phyloP scores from a whole-genome alignment of 2,113 vertebrate genomes.

The Muntiacus muntjak region DNA sequence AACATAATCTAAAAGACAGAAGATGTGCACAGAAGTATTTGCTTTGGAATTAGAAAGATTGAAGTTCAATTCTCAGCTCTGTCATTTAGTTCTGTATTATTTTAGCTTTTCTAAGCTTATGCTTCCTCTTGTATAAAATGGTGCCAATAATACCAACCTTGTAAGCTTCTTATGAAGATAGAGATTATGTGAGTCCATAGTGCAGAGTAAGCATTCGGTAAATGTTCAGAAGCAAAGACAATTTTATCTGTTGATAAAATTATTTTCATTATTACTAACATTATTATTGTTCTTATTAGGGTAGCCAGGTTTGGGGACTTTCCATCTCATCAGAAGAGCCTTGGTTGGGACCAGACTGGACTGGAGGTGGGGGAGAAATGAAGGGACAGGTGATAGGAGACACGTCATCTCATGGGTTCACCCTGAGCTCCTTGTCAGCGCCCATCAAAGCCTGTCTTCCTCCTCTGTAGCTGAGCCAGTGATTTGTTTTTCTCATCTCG shows the following conservation, averaged over 20 bases:
- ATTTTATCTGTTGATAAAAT: background rate
- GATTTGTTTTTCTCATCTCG: background rate
- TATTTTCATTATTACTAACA: background rate
- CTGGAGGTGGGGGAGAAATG: background rate
- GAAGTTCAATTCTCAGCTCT: background rate
- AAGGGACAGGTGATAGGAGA: background rate
- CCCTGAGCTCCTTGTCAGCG: background rate
- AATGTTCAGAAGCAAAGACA: background rate
- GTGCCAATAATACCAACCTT: background rate
- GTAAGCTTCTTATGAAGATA: background rate
- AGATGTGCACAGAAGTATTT: background rate
- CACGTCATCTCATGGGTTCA: background rate
- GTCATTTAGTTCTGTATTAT: background rate
- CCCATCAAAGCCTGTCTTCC: background rate
- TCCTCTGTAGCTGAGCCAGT: background rate
- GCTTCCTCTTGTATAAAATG: background rate
- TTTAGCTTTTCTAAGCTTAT: background rate
- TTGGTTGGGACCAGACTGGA: background rate
- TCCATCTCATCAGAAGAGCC: background rate
- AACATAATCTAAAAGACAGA: background rate
- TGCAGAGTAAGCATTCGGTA: background rate
- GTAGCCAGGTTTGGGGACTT: background rate
- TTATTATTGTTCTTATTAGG: background rate
- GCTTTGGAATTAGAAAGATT: background rate
- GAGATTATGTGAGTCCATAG: background rate